phyloP scores from a whole-genome alignment of 2,113 vertebrate genomes.

The Opisthocomus hoazin region DNA sequence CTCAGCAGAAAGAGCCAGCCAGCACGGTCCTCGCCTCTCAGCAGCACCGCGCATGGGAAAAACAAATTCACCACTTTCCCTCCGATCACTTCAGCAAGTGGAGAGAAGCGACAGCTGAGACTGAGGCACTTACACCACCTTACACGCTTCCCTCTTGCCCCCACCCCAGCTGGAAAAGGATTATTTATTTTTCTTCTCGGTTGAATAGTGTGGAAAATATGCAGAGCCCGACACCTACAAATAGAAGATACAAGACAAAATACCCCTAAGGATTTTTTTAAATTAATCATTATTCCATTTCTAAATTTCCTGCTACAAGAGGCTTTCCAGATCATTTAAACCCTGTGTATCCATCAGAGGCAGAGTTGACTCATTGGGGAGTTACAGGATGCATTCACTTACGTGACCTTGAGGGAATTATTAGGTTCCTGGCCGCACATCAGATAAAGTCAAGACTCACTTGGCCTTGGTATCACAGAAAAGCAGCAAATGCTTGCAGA shows the following conservation, averaged over 20 bases:
- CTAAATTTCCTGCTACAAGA: background rate
- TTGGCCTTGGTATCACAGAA: background rate
- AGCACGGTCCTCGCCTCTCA: background rate
- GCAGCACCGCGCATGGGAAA: background rate
- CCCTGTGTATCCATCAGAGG: background rate
- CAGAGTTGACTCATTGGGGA: background rate
- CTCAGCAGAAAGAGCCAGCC: conserved; percentile 8
- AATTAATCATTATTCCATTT: background rate
- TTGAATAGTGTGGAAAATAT: background rate
- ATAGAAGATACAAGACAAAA: background rate
- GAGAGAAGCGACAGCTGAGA: background rate
- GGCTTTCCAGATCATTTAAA: background rate
- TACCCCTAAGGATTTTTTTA: background rate
- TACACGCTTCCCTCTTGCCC: background rate
- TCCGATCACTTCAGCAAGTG: background rate
- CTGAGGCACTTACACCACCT: background rate
- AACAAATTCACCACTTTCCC: background rate
- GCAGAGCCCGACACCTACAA: background rate
- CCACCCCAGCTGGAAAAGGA: background rate
- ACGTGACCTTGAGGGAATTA: background rate
- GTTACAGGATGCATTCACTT: background rate
- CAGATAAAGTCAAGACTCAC: background rate
- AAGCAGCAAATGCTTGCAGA: background rate
- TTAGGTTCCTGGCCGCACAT: background rate
- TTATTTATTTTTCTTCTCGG: background rate